Evolutionary conservation across 2,888 invertebrate genomes (phyloP).

Genomic region (Ichneumon xanthorius): DNA sequence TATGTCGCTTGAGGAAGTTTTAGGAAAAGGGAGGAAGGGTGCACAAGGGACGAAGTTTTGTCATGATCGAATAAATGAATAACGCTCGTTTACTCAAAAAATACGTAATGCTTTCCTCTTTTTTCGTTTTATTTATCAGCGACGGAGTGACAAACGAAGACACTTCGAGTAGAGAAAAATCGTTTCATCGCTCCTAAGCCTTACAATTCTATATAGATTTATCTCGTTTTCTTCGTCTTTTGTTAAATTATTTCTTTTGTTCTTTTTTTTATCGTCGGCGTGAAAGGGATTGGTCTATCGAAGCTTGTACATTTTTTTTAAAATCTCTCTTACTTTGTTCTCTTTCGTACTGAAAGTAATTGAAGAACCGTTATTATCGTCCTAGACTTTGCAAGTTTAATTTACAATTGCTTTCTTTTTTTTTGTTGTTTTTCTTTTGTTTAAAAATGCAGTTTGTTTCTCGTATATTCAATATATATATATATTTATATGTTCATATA

Average conservation of each 20-base stretch:
- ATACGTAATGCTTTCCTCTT: slow-evolving; percentile 57
- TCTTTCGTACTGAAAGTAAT: slow-evolving; percentile 42
- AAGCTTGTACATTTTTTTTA: slow-evolving; percentile 65
- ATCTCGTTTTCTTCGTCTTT: slow-evolving; percentile 6
- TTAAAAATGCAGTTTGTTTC: slow-evolving; percentile 51
- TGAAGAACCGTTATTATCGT: slow-evolving; percentile 40
- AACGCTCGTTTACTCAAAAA: slow-evolving; percentile 57
- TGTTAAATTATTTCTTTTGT: slow-evolving; percentile 15
- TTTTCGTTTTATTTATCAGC: slow-evolving; percentile 54
- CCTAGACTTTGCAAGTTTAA: slow-evolving; percentile 47
- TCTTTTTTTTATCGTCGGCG: slow-evolving; percentile 52
- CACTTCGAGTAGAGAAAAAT: slow-evolving; percentile 67
- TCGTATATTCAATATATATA: slow-evolving; percentile 48
- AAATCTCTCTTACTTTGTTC: slow-evolving; percentile 24
- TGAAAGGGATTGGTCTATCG: slow-evolving; percentile 67
- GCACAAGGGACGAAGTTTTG: background rate
- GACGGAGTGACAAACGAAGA: slow-evolving; percentile 64
- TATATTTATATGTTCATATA: slow-evolving; percentile 62
- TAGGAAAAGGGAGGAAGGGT: background rate
- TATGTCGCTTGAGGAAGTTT: slow-evolving; percentile 46
- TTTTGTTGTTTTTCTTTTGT: slow-evolving; percentile 35
- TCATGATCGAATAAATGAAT: slow-evolving; percentile 33
- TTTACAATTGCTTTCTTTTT: slow-evolving; percentile 45
- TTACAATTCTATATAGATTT: slow-evolving; percentile 54
- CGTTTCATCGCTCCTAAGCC: slow-evolving; percentile 56